Base-by-base conservation (phyloP, 2,113 vertebrate genomes). In the Eclectus roratus region DNA sequence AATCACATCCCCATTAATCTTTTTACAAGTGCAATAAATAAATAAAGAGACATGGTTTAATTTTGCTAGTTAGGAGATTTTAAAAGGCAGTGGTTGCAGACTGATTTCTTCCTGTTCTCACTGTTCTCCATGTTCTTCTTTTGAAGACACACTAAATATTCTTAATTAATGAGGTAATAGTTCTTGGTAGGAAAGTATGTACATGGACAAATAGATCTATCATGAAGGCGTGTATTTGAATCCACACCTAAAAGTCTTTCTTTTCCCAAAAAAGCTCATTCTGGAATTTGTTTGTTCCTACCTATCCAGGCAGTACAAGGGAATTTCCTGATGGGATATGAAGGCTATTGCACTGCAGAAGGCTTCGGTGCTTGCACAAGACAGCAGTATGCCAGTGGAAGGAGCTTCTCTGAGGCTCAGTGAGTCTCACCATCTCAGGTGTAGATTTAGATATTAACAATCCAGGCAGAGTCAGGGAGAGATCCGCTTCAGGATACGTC, bases 21-120 rank as follows among this genome's bases (percentile, higher is more conserved):
- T 98, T 98, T 97, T 97, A 97, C 93, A 97, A 98, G 96, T 95
- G 97, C 93, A 98, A 98, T 98, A 98, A 98, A 98, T 98, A 98
- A 98, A 97, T 97, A 98, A 98, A 98, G 96, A 98, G 97, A 96
- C 94, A 93, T 92, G 76, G 97, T 97, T 98, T 98, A 97, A 98
- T 98, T 98, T 97, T 96, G 73, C 97, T 97, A 96, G 96, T 98
- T 98, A 97, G 93, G 88, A 97, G 92, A 96, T 95, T 96, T 94
- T 93, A 98, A 97, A 97, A 93, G 94, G 91, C 93, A 91, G 20
- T 58, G 60, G 81, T 87, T 92, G 85, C 92, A 96, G 96, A 96
- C 66, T 63, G 80, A 95, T 94, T 90, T 92, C 47, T 84, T 86
- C 80, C 73, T 56, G 28, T 93, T 92, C 52, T 91, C 35, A 13